Evolutionary conservation across 2,797 vertebrate species (phyloP), one percentile per base, ranked within the genome.

Genomic region (Poeciliopsis presidionis): DNA sequence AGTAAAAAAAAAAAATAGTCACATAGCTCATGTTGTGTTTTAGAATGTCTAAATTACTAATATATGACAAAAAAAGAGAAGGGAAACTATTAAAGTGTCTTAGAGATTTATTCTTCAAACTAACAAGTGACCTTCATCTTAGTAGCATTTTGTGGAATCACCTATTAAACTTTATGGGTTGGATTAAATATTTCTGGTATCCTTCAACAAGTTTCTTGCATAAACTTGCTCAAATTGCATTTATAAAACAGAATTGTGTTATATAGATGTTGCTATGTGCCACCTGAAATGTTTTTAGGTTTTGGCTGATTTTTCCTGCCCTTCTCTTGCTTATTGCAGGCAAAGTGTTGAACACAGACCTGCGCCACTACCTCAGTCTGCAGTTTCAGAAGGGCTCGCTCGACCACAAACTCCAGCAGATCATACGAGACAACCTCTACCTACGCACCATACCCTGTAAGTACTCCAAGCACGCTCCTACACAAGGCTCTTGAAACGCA

Each of bases 361-460:
- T 99, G 88, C 97, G 97, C 69, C 97, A 99, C 93, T 99, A 99
- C 94, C 94, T 99, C 95, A 99, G 98, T 91, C 96, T 99, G 91
- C 98, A 99, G 95, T 99, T 99, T 94, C 98, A 99, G 95, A 99
- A 99, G 92, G 98, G 98, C 90, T 99, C 97, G 0, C 91, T 98
- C 94, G 98, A 99, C 93, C 98, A 99, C 93, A 99, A 99, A 91
- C 97, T 99, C 14, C 98, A 99, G 89, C 98, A 99, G 95, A 97
- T 99, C 87, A 99, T 99, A 93, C 96, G 98, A 91, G 98, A 99
- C 94, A 99, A 99, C 93, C 97, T 99, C 89, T 99, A 99, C 94
- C 93, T 99, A 88, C 97, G 98, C 94, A 99, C 98, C 88, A 99
- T 99, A 92, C 98, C 98, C 84, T 99, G 98, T 99, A 94, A 98